Base-by-base conservation (phyloP, 2,888 invertebrate species). In the Lasioglossum villosulum region DNA sequence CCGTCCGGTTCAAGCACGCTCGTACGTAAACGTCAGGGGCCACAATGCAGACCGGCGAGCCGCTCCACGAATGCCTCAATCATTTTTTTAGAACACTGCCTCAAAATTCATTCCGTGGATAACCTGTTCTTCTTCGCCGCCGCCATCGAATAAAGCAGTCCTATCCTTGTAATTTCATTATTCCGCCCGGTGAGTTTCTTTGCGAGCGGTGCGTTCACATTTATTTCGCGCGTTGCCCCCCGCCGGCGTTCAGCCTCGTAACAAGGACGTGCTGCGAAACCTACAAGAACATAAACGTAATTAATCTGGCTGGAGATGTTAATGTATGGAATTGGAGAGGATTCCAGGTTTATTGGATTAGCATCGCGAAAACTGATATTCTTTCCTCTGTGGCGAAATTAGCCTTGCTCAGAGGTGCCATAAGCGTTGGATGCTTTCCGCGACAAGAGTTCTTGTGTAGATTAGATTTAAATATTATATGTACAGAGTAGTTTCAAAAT, bases 11-110 rank as follows among this genome's bases (percentile, higher is more conserved):
- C 78, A 37, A 70, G 82, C 37, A 39, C 52, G 72, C 80, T 80
- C 71, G 78, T 78, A 88, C 76, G 74, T 81, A 82, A 87, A 85
- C 66, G 87, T 84, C 86, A 37, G 34, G 30, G 27, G 19, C 27
- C 68, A 80, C 76, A 84, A 80, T 72, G 37, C 63, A 16, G 63
- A 0, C 34, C 37, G 14, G 12, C n/a, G 27, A 27, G 4, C 48
- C 48, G 71, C 72, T 56, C 16, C 75, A 4, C 19, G 68, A 82
- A 78, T 63, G 63, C 23, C 76, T n/a, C 72, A 39, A 78, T 78
- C 81, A 82, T 75, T 75, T 84, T 82, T 84, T 81, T 71, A 66
- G n/a, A 56, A 66, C 48, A 8, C 52, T 19, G 6, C 19, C 34
- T 70, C 39, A 42, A 82, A 82, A 72, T 59, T 77, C 66, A 12